Percentiles rank a stretch among this genome's conserved stretches.
Conservation (phyloP, 2,888 invertebrate genomes). For the Drosophila koepferae region DNA sequence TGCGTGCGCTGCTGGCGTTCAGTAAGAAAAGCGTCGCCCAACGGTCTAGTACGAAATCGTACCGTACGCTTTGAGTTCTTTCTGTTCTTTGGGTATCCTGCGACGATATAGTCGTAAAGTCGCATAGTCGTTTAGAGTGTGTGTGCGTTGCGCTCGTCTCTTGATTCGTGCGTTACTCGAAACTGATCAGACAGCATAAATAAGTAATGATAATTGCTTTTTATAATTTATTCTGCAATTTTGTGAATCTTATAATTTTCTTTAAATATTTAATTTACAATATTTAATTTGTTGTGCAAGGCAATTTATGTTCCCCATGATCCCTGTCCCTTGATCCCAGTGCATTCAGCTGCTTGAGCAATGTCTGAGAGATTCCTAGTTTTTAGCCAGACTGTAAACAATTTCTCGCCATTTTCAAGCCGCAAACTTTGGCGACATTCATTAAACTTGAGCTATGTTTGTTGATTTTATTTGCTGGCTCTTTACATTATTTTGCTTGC, state of each 20-base stretch:
- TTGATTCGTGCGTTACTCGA: conserved; percentile 67
- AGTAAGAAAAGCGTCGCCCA: conserved; percentile 86
- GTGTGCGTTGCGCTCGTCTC: conserved; percentile 75
- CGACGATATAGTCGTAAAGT: conserved; percentile 53
- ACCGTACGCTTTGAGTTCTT: conserved; percentile 84
- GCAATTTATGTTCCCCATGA: background rate
- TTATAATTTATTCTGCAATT: background rate
- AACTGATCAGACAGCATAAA: conserved; percentile 48
- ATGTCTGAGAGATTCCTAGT: background rate
- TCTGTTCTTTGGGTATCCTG: conserved; percentile 63
- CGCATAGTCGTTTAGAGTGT: conserved; percentile 51
- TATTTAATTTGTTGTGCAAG: background rate
- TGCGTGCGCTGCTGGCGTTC: conserved; percentile 82
- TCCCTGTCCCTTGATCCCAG: background rate
- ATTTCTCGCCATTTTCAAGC: conserved; percentile 30
- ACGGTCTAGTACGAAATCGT: conserved; percentile 85
- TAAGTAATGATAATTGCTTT: conserved; percentile 39
- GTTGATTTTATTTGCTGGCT: conserved; percentile 30
- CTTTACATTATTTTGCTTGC: conserved; percentile 24
- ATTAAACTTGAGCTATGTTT: conserved; percentile 55
- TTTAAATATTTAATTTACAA: background rate
- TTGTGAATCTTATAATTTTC: conserved; percentile 3
- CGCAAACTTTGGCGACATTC: conserved; percentile 50
- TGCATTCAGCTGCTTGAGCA: background rate
- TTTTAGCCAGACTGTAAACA: conserved; percentile 21